Evolutionary conservation across 1,140 invertebrate species (phyloP).

Genomic region (Aphelinus atriplicis): DNA sequence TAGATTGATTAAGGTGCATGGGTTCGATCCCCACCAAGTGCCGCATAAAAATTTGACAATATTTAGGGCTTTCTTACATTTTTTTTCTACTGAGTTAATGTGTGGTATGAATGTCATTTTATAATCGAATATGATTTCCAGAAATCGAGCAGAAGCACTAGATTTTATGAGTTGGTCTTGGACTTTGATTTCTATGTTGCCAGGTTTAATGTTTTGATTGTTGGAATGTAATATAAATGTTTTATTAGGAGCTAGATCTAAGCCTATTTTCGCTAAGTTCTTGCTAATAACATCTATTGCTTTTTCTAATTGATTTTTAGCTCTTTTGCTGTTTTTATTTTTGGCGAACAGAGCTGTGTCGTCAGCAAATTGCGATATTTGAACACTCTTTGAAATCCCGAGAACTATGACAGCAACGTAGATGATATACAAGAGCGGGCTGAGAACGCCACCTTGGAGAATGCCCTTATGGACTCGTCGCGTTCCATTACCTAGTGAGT

Average conservation of each 20-base stretch:
- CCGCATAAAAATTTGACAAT: slow-evolving; percentile 17
- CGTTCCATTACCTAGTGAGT: no score
- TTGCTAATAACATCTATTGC: no score
- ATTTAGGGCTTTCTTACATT: not conserved
- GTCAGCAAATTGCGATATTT: slow-evolving; percentile 6
- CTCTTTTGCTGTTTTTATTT: not conserved
- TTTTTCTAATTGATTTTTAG: no score
- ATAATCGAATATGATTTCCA: slow-evolving; percentile 1
- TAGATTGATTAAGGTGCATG: not conserved
- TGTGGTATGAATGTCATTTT: not conserved
- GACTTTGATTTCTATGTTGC: no score
- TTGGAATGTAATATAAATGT: no score
- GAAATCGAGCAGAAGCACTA: not conserved
- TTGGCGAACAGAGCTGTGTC: not conserved
- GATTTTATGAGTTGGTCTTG: no score
- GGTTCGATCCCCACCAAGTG: slow-evolving; percentile 14
- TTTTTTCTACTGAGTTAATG: not conserved
- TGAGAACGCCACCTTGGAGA: not conserved
- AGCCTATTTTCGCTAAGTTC: no score
- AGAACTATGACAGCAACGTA: not conserved
- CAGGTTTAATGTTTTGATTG: no score
- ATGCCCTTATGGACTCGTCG: not conserved
- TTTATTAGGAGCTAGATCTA: no score
- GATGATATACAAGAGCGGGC: not conserved
- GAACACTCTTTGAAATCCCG: not conserved